Base-by-base conservation (phyloP, 2,113 vertebrate genomes). In the Coryphaenoides rupestris region DNA sequence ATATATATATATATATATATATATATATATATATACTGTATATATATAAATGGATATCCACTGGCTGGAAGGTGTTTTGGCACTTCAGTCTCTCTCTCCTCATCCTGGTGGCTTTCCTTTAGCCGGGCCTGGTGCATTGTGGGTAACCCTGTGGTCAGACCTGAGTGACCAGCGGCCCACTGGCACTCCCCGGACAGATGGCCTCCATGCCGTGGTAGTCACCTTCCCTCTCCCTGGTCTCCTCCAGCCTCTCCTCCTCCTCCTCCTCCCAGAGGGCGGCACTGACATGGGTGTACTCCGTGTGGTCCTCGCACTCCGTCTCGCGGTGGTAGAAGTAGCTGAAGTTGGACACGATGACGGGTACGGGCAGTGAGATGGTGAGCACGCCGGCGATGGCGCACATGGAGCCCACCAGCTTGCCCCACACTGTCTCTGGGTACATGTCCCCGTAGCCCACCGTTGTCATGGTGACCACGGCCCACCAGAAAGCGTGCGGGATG, bases 401-500 rank as follows among this genome's bases (percentile, higher is more conserved):
- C 73, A 96, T 91, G 0, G 94, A 95, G 15, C 94, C 94, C 69
- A 96, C 93, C 19, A 95, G 77, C 81, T 95, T 95, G 13, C 94
- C 94, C 56, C 93, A 93, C 23, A 94, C 87, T 0, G 94, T 96
- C 62, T 85, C 85, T 0, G 94, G 94, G 2, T 80, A 91, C 94
- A 95, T 95, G 75, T 96, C 94, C 3, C 94, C 94, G 7, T 96
- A 96, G 23, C 94, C 94, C 12, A 96, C 94, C 0, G 93, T 96
- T 1, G 94, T 96, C 94, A 96, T 96, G 58, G 93, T 94, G 64
- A 96, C 93, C 55, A 95, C 92, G 0, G 94, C 93, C 94, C 94
- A 96, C 94, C 94, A 96, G 72, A 96, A 96, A 10, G 94, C 91
- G 2, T 92, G 88, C 0, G 94, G 94, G 88, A 96, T 96, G 75